Percentiles rank a stretch among this genome's conserved stretches.
Evolutionary conservation across 2,797 vertebrate genomes (phyloP).

Genomic region (Masticophis lateralis): DNA sequence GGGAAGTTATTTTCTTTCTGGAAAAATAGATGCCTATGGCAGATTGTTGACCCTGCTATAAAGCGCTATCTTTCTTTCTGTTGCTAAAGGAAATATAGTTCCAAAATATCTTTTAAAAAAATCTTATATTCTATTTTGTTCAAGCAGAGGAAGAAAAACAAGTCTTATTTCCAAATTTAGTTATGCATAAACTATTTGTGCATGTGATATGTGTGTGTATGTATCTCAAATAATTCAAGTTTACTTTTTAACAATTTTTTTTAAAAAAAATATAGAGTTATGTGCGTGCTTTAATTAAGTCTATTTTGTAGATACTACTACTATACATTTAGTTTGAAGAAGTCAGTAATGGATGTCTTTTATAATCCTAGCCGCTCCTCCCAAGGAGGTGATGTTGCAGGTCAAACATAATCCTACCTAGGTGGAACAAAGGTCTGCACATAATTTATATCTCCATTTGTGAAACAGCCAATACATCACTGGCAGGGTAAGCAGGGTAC

Average conservation of each 20-base stretch:
- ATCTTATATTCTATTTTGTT: background rate
- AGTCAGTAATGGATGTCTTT: background rate
- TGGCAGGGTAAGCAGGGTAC: background rate
- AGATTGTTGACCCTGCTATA: slow-evolving; percentile 40
- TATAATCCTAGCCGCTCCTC: background rate
- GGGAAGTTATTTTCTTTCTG: slow-evolving; percentile 42
- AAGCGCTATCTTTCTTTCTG: slow-evolving; percentile 15
- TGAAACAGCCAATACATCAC: background rate
- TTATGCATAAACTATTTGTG: background rate
- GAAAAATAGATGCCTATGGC: slow-evolving; percentile 20
- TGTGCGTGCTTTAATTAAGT: background rate
- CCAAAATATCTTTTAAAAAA: slow-evolving; percentile 24
- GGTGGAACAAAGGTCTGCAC: background rate
- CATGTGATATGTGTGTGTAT: background rate
- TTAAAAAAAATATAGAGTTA: no score
- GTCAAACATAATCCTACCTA: background rate
- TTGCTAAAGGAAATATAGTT: slow-evolving; percentile 31
- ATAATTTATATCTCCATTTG: background rate
- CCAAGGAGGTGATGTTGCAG: background rate
- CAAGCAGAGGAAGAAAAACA: background rate
- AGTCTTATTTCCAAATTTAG: background rate
- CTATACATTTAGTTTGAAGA: background rate
- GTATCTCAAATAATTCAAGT: background rate
- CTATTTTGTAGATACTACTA: background rate
- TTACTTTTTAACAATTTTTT: background rate